These are phyloP conservation scores for Platichthys flesus DNA, from an alignment of 2,113 vertebrate genomes.

Conservation along the genomic window DNA sequence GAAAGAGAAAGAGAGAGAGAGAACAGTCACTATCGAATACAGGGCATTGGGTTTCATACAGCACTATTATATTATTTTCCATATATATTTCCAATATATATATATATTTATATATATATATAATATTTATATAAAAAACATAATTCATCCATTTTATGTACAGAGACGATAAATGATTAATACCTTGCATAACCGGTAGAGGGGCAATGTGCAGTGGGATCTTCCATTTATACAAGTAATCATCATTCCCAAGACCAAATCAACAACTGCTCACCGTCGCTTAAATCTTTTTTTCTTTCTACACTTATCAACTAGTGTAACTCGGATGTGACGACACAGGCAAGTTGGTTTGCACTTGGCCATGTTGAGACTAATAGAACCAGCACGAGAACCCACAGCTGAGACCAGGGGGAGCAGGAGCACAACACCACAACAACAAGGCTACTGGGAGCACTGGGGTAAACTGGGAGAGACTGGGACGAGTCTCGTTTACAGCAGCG, in stretches of 20 bases:
- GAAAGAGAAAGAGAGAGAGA: slow-evolving; percentile 75
- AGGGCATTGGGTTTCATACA: slow-evolving; percentile 82
- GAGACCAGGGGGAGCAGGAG: slow-evolving; percentile 76
- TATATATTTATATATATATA: slow-evolving; percentile 19
- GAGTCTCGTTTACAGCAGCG: slow-evolving; percentile 80
- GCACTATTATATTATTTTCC: slow-evolving; percentile 83
- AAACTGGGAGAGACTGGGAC: slow-evolving; percentile 67
- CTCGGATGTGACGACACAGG: slow-evolving; percentile 36
- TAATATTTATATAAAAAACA: slow-evolving; percentile 84
- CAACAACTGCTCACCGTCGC: slow-evolving; percentile 38
- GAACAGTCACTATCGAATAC: slow-evolving; percentile 85
- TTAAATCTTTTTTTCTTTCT: slow-evolving; percentile 10
- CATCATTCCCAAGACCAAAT: slow-evolving; percentile 64
- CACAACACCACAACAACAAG: slow-evolving; percentile 82
- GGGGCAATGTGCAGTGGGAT: slow-evolving; percentile 76
- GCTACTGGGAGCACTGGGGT: slow-evolving; percentile 82
- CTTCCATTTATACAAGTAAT: slow-evolving; percentile 82
- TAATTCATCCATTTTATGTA: slow-evolving; percentile 86
- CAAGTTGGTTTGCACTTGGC: slow-evolving; percentile 58
- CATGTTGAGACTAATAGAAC: slow-evolving; percentile 62
- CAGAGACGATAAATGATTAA: slow-evolving; percentile 82
- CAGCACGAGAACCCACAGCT: slow-evolving; percentile 80
- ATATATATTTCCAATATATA: slow-evolving; percentile 82
- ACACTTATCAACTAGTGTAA: slow-evolving; percentile 4
- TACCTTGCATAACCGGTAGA: slow-evolving; percentile 87